Conservation (phyloP, 2,797 vertebrate species). For the Sebastolobus altivelis region DNA sequence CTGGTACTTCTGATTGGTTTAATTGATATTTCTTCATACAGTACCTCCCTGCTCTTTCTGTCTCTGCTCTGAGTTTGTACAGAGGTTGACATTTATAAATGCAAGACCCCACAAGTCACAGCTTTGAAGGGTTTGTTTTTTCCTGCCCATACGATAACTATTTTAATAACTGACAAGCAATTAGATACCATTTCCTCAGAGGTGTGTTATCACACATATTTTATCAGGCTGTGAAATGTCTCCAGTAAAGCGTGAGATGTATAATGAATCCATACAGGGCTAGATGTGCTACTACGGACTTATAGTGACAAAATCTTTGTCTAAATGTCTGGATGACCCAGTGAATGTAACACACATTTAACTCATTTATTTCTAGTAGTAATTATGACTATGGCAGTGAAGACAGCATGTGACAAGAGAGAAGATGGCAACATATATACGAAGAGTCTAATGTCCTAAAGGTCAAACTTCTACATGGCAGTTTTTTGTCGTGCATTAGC, state of each 20-base stretch:
- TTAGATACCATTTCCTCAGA: conserved; percentile 27
- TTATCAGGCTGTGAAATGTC: conserved; percentile 35
- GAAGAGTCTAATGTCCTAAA: conserved; percentile 57
- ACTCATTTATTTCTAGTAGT: conserved; percentile 49
- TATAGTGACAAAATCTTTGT: conserved; percentile 20
- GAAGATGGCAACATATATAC: conserved; percentile 44
- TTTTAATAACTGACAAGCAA: conserved; percentile 35
- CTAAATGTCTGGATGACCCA: conserved; percentile 29
- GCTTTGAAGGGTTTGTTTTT: conserved; percentile 35
- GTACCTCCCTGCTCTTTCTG: neutral
- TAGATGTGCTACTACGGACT: conserved; percentile 5
- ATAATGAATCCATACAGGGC: conserved; percentile 10
- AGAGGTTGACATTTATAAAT: conserved; percentile 4
- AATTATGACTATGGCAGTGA: conserved; percentile 55
- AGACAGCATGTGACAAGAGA: conserved; percentile 51
- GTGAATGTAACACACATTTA: conserved; percentile 25
- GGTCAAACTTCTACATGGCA: conserved; percentile 60
- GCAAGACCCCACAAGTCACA: neutral
- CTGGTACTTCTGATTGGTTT: conserved; percentile 9
- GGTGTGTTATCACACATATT: conserved; percentile 29
- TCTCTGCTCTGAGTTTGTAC: neutral
- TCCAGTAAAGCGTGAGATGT: conserved; percentile 23
- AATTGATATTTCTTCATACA: neutral
- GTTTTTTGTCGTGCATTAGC: conserved; percentile 61
- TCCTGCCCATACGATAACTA: conserved; percentile 6